phyloP scores from a whole-genome alignment of 2,888 invertebrate genomes.

The Podabrus alpinus region DNA sequence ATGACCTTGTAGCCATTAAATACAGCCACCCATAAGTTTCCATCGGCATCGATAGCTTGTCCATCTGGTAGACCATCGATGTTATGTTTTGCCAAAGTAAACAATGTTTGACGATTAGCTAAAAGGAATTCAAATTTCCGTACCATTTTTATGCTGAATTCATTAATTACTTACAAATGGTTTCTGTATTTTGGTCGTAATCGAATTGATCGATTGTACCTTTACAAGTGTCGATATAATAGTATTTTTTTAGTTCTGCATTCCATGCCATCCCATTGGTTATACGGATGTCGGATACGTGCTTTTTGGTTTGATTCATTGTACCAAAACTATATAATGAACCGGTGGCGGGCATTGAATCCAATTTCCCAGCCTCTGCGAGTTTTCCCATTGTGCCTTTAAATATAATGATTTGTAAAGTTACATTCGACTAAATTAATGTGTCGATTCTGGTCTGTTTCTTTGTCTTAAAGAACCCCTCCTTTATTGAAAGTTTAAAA shows the following conservation, averaged over 20 bases:
- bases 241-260: constrained; percentile 67
- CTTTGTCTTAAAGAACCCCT: too few relatives aligned
- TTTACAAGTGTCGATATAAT: constrained; percentile 74
- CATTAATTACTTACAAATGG: constrained; percentile 43
- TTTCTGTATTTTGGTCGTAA: constrained; percentile 61
- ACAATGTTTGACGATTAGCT: constrained; percentile 66
- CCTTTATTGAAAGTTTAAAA: too few relatives aligned
- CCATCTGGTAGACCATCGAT: constrained; percentile 66
- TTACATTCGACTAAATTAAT: too few relatives aligned
- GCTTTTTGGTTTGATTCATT: constrained; percentile 30
- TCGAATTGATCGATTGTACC: constrained; percentile 69
- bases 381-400: constrained; percentile 9
- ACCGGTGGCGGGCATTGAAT: constrained; percentile 4
- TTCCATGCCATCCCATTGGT: constrained; percentile 78
- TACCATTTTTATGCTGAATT: background rate
- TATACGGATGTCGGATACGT: constrained; percentile 38
- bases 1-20: constrained; percentile 68
- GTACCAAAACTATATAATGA: constrained; percentile 14
- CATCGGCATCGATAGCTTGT: constrained; percentile 78
- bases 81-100: constrained; percentile 57
- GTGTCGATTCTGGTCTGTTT: too few relatives aligned
- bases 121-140: constrained; percentile 30
- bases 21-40: constrained; percentile 78
- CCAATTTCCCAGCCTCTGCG: background rate
- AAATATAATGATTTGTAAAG: too few relatives aligned